Base-by-base conservation (phyloP, 64 coral and sea anemone genomes). In the Stichodactyla mertensii region DNA sequence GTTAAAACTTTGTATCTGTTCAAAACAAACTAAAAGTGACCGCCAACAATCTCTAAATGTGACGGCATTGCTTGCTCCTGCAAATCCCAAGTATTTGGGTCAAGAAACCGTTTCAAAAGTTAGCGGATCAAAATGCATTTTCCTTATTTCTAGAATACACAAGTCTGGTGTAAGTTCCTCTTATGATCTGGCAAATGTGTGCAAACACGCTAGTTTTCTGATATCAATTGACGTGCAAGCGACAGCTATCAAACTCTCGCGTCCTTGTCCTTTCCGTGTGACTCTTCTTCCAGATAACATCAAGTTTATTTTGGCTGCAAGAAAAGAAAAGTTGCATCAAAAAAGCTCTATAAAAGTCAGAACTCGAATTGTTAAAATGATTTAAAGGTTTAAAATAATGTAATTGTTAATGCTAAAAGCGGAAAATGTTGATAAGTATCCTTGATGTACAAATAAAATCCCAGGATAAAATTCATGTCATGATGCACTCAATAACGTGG, bases 1-100 rank as follows among this genome's bases (percentile, higher is more conserved):
- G 19, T 51, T 83, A 77, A 93, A 89, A 66, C 77, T 89, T 16
- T 93, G 92, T 55, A 53, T 93, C 12, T 93, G 92, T 82, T 86
- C 82, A 26, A 84, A 58, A 19, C 18, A 69, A 69, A 20, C 64
- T 56, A 7, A 16, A 77, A 74, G 10, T 53, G 52, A 55, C 31
- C 36, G 36, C 36, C 86, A 18, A 36, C 54, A 53, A 61, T 16
- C 52, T 15, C 13, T 11, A 87, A 36, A 20, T 16, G 18, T 31
- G 9, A 55, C 24, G 3, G 22, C 16, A 53, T 55, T 18, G 36
- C 66, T 77, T 12, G n/a, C 77, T 5, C 64, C 77, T 87, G 12
- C 51, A 4, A 54, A 87, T 55, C 51, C 61, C 54, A 87, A 55
- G 51, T 87, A 77, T 36, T 36, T 87, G 27, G 86, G 86, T 14